Conservation (phyloP, 2,888 invertebrate genomes). For the Oasisia sp. region DNA sequence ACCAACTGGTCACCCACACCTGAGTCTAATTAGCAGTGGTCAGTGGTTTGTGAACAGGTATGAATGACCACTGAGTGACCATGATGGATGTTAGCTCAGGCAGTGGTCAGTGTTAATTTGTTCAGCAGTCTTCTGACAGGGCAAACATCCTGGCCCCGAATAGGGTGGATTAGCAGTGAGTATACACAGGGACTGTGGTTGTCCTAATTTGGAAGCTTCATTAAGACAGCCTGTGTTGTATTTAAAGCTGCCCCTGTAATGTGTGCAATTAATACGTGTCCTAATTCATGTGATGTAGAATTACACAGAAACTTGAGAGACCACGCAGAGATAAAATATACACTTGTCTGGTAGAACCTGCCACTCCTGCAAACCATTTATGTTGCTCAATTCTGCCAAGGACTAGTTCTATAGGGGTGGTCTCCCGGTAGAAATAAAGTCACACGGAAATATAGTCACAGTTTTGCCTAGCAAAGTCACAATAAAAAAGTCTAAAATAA, state of each 20-base stretch:
- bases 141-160: slow-evolving; percentile 13
- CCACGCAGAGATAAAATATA: neutral
- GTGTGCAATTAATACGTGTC: too few relatives aligned
- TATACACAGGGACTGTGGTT: neutral
- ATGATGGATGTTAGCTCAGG: neutral
- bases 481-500: too few relatives aligned
- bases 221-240: neutral
- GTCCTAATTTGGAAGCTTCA: neutral
- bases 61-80: neutral
- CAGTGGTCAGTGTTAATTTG: neutral
- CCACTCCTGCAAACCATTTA: neutral
- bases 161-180: neutral
- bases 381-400: neutral
- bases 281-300: neutral
- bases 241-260: neutral
- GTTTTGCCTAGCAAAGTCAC: too few relatives aligned
- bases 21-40: neutral
- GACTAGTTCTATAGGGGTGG: neutral
- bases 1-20: neutral
- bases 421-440: too few relatives aligned
- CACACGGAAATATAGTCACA: too few relatives aligned
- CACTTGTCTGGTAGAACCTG: neutral
- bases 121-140: neutral
- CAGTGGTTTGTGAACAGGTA: neutral
- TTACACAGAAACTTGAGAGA: neutral